A percentile compares a stretch with the other conserved stretches of the same genome.
phyloP scores from a whole-genome alignment of 2,888 invertebrate species.

The Autographa pulchrina region DNA sequence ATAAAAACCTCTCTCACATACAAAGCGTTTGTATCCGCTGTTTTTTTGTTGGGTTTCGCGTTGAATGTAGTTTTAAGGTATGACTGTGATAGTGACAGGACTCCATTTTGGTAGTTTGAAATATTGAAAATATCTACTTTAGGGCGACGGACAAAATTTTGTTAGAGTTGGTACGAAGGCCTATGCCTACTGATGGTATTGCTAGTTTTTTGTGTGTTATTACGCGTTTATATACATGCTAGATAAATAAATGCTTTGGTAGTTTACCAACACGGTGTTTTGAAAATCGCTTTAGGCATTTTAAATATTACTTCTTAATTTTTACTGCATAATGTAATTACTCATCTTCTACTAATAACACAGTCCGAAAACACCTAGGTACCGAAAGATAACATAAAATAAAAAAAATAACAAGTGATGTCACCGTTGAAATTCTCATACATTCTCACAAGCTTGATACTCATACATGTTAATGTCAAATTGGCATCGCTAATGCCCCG shows the following conservation, averaged over 20 bases:
- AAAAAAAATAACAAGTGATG: neutral
- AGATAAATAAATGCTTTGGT: no score
- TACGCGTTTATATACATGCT: no score
- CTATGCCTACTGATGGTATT: no score
- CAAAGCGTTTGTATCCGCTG: slow-evolving; percentile 32
- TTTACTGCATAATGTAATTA: no score
- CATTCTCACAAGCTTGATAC: neutral
- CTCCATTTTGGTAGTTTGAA: neutral
- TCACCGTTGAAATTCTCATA: neutral
- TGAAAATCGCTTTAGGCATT: no score
- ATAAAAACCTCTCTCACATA: slow-evolving; percentile 30
- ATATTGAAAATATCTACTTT: neutral
- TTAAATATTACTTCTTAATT: no score
- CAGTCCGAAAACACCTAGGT: neutral
- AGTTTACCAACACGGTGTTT: no score
- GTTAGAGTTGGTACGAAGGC: no score
- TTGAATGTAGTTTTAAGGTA: neutral
- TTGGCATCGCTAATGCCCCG: slow-evolving; percentile 31
- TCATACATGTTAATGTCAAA: slow-evolving; percentile 15
- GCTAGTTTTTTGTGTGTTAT: no score
- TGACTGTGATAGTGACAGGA: neutral
- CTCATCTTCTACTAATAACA: no score
- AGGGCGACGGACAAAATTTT: no score
- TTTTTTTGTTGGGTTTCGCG: slow-evolving; percentile 8
- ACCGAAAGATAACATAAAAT: neutral